These are phyloP conservation scores for Semicossyphus pulcher DNA, from an alignment of 2,113 vertebrate species.

Conservation along the genomic window DNA sequence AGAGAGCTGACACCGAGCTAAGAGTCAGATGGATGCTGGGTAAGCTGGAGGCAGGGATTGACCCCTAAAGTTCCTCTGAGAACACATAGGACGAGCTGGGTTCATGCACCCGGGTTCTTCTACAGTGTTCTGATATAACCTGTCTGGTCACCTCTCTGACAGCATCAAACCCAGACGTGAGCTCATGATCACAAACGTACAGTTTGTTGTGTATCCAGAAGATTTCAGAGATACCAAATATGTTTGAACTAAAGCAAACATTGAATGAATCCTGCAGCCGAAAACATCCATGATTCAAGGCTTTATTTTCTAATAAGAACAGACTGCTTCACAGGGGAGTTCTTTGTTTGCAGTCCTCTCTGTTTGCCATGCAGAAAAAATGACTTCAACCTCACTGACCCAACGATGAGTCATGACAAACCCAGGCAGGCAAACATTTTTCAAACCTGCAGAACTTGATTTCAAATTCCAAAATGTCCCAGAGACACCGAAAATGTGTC, in stretches of 20 bases:
- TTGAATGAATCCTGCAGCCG: no score
- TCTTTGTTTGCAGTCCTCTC: no score
- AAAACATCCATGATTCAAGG: no score
- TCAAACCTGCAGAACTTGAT: no score
- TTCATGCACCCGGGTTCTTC: constrained; percentile 9
- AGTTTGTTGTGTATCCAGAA: background rate
- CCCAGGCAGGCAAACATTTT: no score
- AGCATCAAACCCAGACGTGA: background rate
- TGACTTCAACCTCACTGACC: no score
- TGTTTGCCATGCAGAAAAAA: no score
- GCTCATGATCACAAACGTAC: background rate
- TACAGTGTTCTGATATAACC: constrained; percentile 3
- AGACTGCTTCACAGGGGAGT: no score
- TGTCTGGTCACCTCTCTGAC: constrained; percentile 19
- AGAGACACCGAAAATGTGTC: background rate
- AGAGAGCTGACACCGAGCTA: constrained; percentile 26
- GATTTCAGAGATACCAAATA: background rate
- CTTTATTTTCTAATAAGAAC: no score
- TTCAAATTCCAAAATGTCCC: no score
- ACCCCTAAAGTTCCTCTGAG: constrained; percentile 16
- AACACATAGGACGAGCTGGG: background rate
- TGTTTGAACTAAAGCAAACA: no score
- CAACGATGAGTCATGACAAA: no score
- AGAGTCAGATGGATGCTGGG: constrained; percentile 1
- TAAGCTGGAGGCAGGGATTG: constrained; percentile 29